Evolutionary conservation across 1,140 invertebrate species (phyloP).

Genomic region (Hylaeus volcanicus): DNA sequence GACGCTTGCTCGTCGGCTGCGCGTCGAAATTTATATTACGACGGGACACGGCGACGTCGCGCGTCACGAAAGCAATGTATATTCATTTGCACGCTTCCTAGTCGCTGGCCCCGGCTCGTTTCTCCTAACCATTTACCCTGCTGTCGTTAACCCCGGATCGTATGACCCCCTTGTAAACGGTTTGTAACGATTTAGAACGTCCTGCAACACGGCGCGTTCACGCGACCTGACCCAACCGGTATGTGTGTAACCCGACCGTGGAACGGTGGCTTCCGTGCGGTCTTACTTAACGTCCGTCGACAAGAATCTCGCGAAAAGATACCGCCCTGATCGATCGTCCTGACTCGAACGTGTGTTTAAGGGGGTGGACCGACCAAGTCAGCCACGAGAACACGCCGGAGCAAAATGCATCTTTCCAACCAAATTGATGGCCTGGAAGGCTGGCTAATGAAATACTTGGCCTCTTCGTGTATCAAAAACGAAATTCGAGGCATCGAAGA

Average conservation of each 20-base stretch:
- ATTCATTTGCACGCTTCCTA: slow-evolving; percentile 63
- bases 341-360: too few species aligned
- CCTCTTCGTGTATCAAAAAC: too few species aligned
- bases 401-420: too few species aligned
- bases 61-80: slow-evolving; percentile 63
- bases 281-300: neutral
- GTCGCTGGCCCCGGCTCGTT: slow-evolving; percentile 26
- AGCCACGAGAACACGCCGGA: too few species aligned
- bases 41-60: slow-evolving; percentile 39
- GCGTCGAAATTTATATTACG: slow-evolving; percentile 64
- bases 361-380: too few species aligned
- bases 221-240: neutral
- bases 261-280: neutral
- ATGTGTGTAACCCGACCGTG: slow-evolving; percentile 1
- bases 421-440: too few species aligned
- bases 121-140: slow-evolving; percentile 36
- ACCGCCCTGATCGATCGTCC: neutral
- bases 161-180: slow-evolving; percentile 54
- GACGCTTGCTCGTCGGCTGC: slow-evolving; percentile 19
- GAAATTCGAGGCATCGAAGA: too few species aligned
- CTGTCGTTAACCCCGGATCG: slow-evolving; percentile 35
- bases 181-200: slow-evolving; percentile 59
- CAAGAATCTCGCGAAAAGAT: slow-evolving; percentile 4
- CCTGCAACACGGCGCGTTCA: neutral
- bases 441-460: too few species aligned